Conservation (phyloP, 2,888 invertebrate genomes). For the Oxytorus armatus region DNA sequence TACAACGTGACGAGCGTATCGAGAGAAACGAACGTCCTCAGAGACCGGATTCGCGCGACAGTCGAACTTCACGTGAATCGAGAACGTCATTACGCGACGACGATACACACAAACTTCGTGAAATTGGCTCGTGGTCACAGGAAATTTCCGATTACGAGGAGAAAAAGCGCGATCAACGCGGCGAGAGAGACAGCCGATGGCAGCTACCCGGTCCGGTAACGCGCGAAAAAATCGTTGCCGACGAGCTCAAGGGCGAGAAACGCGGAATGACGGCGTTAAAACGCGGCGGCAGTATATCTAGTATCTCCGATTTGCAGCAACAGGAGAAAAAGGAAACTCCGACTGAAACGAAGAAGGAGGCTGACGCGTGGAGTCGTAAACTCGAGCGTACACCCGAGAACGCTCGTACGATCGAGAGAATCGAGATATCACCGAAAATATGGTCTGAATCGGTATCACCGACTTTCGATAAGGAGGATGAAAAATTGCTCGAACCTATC, state of each 20-base stretch:
- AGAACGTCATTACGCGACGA: conserved; percentile 82
- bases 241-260: conserved; percentile 85
- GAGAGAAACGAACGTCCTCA: conserved; percentile 85
- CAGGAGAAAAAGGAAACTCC: conserved; percentile 83
- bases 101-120: conserved; percentile 76
- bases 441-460: conserved; percentile 85
- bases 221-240: conserved; percentile 87
- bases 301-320: conserved; percentile 68
- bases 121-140: conserved; percentile 80
- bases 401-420: conserved; percentile 70
- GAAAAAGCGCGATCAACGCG: conserved; percentile 79
- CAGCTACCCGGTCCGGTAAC: conserved; percentile 87
- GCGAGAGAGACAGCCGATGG: conserved; percentile 78
- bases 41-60: conserved; percentile 87
- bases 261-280: conserved; percentile 86
- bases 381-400: conserved; percentile 84
- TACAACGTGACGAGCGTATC: conserved; percentile 75
- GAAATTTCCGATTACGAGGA: conserved; percentile 82
- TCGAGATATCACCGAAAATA: conserved; percentile 80
- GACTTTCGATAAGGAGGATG: conserved; percentile 83
- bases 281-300: conserved; percentile 75
- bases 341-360: conserved; percentile 86
- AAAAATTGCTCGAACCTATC: conserved; percentile 84
- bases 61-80: conserved; percentile 86
- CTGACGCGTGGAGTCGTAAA: conserved; percentile 85